Evolutionary conservation across 2,888 invertebrate genomes (phyloP).

Genomic region (Balanococcus diminutus): DNA sequence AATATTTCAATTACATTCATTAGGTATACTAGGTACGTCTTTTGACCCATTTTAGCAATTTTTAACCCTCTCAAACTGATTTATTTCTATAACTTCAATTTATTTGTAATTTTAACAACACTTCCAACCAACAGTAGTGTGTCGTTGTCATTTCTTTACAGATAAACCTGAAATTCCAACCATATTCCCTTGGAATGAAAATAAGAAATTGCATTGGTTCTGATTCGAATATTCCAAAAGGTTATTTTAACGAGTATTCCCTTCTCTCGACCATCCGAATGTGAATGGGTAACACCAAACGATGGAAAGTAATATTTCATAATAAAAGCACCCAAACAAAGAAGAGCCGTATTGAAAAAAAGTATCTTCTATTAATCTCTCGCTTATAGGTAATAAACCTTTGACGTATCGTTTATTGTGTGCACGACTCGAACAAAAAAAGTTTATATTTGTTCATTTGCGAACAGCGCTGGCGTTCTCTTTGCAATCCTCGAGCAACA

Average conservation of each 20-base stretch:
- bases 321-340: neutral
- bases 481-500: conserved; percentile 2
- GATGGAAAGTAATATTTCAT: neutral
- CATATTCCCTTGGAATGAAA: no score
- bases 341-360: neutral
- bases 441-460: conserved; percentile 5
- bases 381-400: neutral
- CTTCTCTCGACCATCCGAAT: no score
- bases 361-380: conserved; percentile 3
- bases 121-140: no score
- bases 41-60: no score
- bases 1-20: no score
- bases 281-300: neutral
- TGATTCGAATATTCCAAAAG: neutral
- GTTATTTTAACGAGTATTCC: no score
- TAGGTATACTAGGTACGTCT: no score
- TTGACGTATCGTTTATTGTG: conserved; percentile 5
- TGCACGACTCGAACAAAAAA: neutral
- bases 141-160: no score
- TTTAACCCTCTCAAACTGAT: no score
- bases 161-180: no score
- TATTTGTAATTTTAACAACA: no score
- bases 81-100: no score
- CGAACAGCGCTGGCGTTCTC: neutral
- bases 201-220: neutral